Percentiles rank a stretch among this genome's conserved stretches.
Conservation (phyloP, 2,888 invertebrate species). For the Chromoteleia sp. region DNA sequence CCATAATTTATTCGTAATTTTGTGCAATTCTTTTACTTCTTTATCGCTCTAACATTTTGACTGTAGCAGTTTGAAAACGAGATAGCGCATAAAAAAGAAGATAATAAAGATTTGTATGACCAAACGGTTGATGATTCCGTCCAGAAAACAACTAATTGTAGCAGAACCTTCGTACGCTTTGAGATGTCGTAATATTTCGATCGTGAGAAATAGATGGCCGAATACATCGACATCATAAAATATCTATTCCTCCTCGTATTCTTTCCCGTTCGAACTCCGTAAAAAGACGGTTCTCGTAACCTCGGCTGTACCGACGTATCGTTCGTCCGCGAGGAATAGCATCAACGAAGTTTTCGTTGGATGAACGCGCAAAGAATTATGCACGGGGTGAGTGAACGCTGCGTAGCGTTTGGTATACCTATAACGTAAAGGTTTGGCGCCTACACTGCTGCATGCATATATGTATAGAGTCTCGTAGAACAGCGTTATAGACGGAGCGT, state of each 20-base stretch:
- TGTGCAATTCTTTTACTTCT: too few relatives aligned
- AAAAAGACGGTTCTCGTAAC: conserved; percentile 34
- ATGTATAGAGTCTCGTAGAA: conserved; percentile 3
- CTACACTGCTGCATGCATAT: conserved; percentile 10
- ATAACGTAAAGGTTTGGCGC: conserved; percentile 11
- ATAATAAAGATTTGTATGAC: too few relatives aligned
- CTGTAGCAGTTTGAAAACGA: too few relatives aligned
- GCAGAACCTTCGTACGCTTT: not conserved
- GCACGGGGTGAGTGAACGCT: conserved; percentile 42
- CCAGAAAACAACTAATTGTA: conserved; percentile 9
- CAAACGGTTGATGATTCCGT: too few relatives aligned
- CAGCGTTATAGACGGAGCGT: conserved; percentile 16
- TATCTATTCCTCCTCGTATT: conserved; percentile 34
- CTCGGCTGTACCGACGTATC: conserved; percentile 23
- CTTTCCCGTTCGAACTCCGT: conserved; percentile 7
- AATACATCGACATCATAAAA: conserved; percentile 35
- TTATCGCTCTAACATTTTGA: too few relatives aligned
- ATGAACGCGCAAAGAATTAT: conserved; percentile 24
- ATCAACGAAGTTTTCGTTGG: conserved; percentile 36
- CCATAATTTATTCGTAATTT: too few relatives aligned
- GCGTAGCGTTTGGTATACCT: conserved; percentile 26
- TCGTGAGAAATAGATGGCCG: not conserved
- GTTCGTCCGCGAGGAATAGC: conserved; percentile 30
- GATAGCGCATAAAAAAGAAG: too few relatives aligned
- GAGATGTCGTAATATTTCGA: conserved; percentile 35